A percentile compares a stretch with the other conserved stretches of the same genome.
Evolutionary conservation across 1,140 invertebrate genomes (phyloP).

Genomic region (Pseudomyrmex sp.): DNA sequence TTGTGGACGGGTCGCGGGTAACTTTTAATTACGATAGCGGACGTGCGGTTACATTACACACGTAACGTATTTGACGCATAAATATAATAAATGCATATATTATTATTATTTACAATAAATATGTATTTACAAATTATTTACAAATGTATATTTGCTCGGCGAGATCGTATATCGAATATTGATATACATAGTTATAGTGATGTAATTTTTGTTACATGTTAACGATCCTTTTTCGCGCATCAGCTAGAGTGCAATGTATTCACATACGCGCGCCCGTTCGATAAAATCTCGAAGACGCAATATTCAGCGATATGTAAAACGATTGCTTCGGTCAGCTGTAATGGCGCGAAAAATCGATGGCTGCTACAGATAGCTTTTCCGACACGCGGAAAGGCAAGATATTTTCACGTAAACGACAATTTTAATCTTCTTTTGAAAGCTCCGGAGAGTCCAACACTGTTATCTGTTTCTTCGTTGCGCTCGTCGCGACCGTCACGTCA

Average conservation of each 20-base stretch:
- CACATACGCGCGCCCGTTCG: neutral
- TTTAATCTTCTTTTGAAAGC: slow-evolving; percentile 2
- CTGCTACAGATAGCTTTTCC: neutral
- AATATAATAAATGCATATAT: no score
- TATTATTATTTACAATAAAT: no score
- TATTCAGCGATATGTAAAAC: slow-evolving; percentile 45
- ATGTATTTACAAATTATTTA: no score
- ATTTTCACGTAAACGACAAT: slow-evolving; percentile 9
- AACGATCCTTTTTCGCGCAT: neutral
- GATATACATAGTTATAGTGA: no score
- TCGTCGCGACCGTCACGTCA: neutral
- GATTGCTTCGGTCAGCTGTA: slow-evolving; percentile 39
- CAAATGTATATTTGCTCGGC: no score
- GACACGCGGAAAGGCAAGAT: neutral
- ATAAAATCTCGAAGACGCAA: slow-evolving; percentile 28
- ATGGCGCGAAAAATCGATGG: slow-evolving; percentile 35
- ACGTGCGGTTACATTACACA: no score
- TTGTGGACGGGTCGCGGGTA: no score
- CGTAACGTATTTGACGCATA: no score
- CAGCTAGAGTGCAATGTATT: neutral
- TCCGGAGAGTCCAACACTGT: no score
- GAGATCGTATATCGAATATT: no score
- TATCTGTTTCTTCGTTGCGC: neutral
- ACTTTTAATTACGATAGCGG: no score
- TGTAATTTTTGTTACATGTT: neutral